Base-by-base conservation (phyloP, 2,797 vertebrate genomes). In the Ctenochaetus hawaiiensis region DNA sequence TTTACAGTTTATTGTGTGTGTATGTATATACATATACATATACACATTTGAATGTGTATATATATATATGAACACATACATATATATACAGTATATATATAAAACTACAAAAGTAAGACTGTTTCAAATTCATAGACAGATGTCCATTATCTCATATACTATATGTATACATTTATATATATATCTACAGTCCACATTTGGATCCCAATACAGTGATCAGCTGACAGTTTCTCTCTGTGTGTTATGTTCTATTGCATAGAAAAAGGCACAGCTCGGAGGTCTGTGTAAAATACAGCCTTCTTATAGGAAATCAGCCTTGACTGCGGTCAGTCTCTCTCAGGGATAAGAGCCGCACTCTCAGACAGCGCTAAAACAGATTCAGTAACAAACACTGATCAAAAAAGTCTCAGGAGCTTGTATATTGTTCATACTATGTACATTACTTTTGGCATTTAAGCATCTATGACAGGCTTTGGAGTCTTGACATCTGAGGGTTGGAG, bases 91-190 rank as follows among this genome's bases (percentile, higher is more conserved):
- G 8, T 9, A 12, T 97, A 97, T 97, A 97, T 98, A 97, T 97
- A 98, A 98, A 99, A 98, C 97, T 98, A 98, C 97, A 99, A 99
- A 99, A 97, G 96, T 98, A 97, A 98, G 97, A 98, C 97, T 96
- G 96, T 97, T 97, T 94, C 93, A 96, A 97, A 96, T 97, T 96
- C 96, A 97, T 96, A 96, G 96, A 97, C 96, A 96, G 95, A 94
- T 96, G 94, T 96, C 96, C 95, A 95, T 93, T 94, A 81, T 80
- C 67, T 83, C 63, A 63, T 68, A 76, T 71, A 45, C 58, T 65
- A 65, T 54, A 58, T 13, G 54, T 6, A 63, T 67, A 44, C 18
- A 69, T 13, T 34, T 34, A 64, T 13, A 73, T 23, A 63, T 23
- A 75, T 14, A 90, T 96, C 96, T 96, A 96, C 96, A 97, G 96